Evolutionary conservation across 2,888 invertebrate genomes (phyloP), one percentile per base, ranked within the genome.

Genomic region (Ellobium chinense): DNA sequence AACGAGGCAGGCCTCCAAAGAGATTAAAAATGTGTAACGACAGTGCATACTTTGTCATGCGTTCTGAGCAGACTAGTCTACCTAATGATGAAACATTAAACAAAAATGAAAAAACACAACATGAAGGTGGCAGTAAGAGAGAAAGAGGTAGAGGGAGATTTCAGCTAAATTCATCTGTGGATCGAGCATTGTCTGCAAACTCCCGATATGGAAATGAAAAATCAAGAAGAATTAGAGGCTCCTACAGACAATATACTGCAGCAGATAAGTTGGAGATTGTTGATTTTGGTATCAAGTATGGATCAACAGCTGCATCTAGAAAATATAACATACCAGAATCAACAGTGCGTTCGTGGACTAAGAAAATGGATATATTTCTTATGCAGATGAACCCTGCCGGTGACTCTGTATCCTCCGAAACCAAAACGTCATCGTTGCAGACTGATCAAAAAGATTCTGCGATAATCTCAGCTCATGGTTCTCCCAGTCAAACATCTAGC

Each of bases 301-400:
- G 77, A 69, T 77, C 77, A 36, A 77, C 77, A 56, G 77, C 77
- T 27, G 77, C 77, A 29, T 77, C 77, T 31, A 56, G 77, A 39
- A 77, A 77, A 24, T 77, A 77, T 58, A 69, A 39, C 29, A 77
- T 77, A 66, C 77, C 77, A 39, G 77, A 77, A 39, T 77, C 77
- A 37, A 77, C 77, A 54, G 77, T 77, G 0, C 68, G 77, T 39
- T 77, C 77, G 24, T 77, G 77, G 77, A 69, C 77, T 14, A 77
- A 77, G 36, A 77, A 69, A 69, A 77, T 69, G 69, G 69, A 77
- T 58, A 77, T 37, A 37, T 69, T 77, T 69, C 24, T 77, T 24
- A 68, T 69, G 60, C 77, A 69, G 39, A 68, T 77, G 60, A 77
- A 77, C n/a, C n/a, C n/a, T 56, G 18, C 46, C 2, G 36, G 60